Base-by-base conservation (phyloP, 2,113 vertebrate species). In the Mormoops blainvillei region DNA sequence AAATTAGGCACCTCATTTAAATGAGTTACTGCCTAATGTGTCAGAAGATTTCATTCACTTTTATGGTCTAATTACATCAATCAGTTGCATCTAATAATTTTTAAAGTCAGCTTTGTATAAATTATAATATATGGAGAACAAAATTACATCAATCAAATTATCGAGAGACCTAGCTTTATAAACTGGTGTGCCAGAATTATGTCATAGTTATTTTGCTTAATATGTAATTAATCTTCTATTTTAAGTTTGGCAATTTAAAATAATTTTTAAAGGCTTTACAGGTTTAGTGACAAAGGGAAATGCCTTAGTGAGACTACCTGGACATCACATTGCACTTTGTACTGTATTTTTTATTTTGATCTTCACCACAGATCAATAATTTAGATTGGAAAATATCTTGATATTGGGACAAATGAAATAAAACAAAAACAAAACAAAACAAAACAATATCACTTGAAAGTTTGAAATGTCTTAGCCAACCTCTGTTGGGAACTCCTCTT, bases 1-100 rank as follows among this genome's bases (percentile, higher is more conserved):
- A 97, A 96, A 97, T 97, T 97, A 97, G 95, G 74, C 31, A 95
- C 41, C 84, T 97, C 74, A 43, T 96, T 97, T 97, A 89, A 95
- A 94, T 93, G 82, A 96, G 73, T 98, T 97, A 96, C 52, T 80
- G 77, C 93, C 73, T 97, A 86, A 80, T 92, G 89, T 91, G 74
- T 96, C 88, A 97, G 94, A 94, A 89, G 63, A 74, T 94, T 95
- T 88, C n/a, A 89, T 95, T 96, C 81, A 92, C 95, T 97, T 96
- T 96, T 82, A 83, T 91, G 86, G 43, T 89, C 78, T 96, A 97
- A 97, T 97, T 97, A 89, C 38, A 95, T 96, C 73, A 95, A 94
- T 97, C 91, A 93, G 13, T 93, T 95, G 61, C 50, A 96, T 91
- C 77, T 95, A 90, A 94, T 98, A 94, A 93, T 86, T 93, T 97